These are phyloP conservation scores for Aptenodytes forsteri DNA, from an alignment of 2,113 vertebrate species.

Conservation along the genomic window DNA sequence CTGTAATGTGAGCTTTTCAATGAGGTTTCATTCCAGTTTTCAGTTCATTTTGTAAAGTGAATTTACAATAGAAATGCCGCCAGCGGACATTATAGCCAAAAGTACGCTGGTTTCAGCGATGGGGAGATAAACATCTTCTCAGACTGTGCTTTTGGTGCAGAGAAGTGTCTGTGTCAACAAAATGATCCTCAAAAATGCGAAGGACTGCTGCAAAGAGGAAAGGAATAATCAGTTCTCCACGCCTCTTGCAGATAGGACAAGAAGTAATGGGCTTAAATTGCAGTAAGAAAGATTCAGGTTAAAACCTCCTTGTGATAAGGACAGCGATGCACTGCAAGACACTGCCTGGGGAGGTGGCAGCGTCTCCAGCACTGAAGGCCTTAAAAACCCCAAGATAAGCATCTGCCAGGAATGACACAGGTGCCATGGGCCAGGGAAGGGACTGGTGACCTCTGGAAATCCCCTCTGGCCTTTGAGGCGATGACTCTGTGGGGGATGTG, in stretches of 20 bases:
- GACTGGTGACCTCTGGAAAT: not conserved
- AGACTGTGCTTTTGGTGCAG: not conserved
- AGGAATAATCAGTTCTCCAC: not conserved
- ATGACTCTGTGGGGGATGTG: not conserved
- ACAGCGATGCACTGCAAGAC: not conserved
- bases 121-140: conserved; percentile 12
- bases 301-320: conserved; percentile 30
- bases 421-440: not conserved
- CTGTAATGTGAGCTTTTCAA: not conserved
- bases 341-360: conserved; percentile 10
- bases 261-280: conserved; percentile 40
- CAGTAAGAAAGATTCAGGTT: not conserved
- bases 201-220: conserved; percentile 20
- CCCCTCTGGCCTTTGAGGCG: not conserved
- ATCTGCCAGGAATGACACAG: not conserved
- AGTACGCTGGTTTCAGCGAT: not conserved
- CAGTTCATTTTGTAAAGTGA: not conserved
- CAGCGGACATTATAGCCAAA: not conserved
- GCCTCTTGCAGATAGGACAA: conserved; percentile 6
- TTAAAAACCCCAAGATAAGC: conserved; percentile 9
- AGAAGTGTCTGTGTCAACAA: conserved; percentile 17
- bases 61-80: not conserved
- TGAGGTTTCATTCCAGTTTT: conserved; percentile 31
- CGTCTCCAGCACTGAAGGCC: not conserved
- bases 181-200: not conserved